Evolutionary conservation across 2,797 vertebrate species (phyloP).

Genomic region (Semotilus atromaculatus): DNA sequence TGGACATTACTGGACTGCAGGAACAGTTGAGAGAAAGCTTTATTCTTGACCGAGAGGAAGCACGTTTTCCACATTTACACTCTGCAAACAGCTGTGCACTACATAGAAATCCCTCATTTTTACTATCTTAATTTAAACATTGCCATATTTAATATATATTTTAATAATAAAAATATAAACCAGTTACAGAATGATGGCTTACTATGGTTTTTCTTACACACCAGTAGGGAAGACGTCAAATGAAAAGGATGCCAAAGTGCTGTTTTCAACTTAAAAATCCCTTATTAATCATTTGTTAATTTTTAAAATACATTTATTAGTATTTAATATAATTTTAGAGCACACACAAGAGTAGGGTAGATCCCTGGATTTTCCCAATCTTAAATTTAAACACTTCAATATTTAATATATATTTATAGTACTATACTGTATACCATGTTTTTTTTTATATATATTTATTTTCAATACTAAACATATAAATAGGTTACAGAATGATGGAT

Average conservation of each 20-base stretch:
- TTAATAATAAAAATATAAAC: neutral
- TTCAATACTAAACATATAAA: neutral
- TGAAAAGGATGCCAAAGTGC: no score
- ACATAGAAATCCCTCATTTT: neutral
- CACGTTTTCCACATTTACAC: neutral
- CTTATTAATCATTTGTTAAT: neutral
- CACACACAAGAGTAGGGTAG: neutral
- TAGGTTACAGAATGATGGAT: neutral
- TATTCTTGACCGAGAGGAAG: neutral
- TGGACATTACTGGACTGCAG: neutral
- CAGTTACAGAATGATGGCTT: neutral
- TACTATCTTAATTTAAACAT: neutral
- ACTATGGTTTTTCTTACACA: neutral
- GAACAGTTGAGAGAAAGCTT: neutral
- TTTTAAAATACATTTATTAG: neutral
- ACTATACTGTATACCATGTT: neutral
- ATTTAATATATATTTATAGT: neutral
- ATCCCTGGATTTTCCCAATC: neutral
- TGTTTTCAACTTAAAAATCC: neutral
- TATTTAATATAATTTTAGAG: neutral
- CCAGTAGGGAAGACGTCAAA: neutral
- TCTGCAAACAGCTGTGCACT: neutral
- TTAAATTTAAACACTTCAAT: neutral
- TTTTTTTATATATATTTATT: neutral
- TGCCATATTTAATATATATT: neutral